Percentiles rank a stretch among this genome's conserved stretches.
phyloP scores from a whole-genome alignment of 1,140 invertebrate species.

The Bombus cullumanus region DNA sequence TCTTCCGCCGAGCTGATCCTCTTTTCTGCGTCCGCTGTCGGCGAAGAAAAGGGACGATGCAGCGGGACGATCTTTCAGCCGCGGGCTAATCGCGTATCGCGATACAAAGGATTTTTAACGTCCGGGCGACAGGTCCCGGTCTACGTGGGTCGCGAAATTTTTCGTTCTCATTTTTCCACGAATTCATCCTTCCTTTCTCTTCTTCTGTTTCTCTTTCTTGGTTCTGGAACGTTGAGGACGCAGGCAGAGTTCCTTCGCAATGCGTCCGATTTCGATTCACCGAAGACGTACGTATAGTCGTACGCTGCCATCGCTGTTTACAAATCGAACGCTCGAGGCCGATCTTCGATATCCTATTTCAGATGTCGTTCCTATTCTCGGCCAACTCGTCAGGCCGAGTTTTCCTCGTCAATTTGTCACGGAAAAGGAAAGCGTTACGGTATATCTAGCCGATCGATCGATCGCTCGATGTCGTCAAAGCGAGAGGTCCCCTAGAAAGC shows the following conservation, averaged over 20 bases:
- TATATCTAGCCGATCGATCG: constrained; percentile 26
- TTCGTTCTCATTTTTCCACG: fast-evolving
- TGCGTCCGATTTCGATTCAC: not conserved
- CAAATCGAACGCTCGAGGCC: not conserved
- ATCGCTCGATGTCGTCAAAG: constrained; percentile 16
- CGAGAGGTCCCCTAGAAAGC: constrained; percentile 5
- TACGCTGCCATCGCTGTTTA: constrained; percentile 19
- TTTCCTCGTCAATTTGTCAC: constrained; percentile 51
- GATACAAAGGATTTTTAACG: not conserved
- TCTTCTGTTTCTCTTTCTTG: not conserved
- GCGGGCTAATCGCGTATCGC: not conserved
- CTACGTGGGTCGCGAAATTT: not conserved
- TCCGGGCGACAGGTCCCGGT: not conserved
- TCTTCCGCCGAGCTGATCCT: not conserved
- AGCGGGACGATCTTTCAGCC: not conserved
- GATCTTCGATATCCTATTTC: constrained; percentile 28
- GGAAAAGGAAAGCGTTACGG: constrained; percentile 52
- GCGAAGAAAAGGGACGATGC: not conserved
- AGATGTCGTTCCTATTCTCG: constrained; percentile 38
- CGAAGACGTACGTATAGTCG: not conserved
- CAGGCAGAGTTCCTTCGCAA: fast-evolving
- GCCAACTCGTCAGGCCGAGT: constrained; percentile 2
- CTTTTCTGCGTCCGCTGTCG: not conserved
- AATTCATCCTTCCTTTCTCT: fast-evolving
- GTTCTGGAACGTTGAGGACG: not conserved